phyloP scores from a whole-genome alignment of 2,888 invertebrate species.

The Temnothorax rugatulus region DNA sequence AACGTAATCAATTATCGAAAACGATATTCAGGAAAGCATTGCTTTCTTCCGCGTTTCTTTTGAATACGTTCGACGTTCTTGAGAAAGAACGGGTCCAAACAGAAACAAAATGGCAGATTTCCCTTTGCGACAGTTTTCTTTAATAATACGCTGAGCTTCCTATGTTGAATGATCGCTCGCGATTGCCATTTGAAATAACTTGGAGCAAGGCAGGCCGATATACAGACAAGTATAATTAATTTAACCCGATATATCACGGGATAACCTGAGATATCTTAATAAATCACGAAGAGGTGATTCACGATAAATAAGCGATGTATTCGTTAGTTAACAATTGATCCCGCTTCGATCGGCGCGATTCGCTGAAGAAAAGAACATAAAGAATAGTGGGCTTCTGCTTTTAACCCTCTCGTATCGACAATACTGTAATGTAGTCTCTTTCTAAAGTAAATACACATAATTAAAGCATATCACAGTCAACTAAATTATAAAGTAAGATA shows the following conservation, averaged over 20 bases:
- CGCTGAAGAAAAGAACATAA: not conserved
- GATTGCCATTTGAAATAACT: conserved; percentile 6
- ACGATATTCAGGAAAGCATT: too few species aligned
- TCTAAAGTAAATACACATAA: conserved; percentile 9
- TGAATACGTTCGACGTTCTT: not conserved
- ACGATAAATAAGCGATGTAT: conserved; percentile 18
- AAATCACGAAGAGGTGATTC: conserved; percentile 23
- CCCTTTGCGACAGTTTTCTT: not conserved
- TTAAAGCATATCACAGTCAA: not conserved
- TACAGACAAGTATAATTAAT: conserved; percentile 46
- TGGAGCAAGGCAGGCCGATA: not conserved
- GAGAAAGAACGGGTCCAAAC: not conserved
- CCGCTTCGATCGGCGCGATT: conserved; percentile 7
- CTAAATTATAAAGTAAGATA: not conserved
- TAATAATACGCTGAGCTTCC: not conserved
- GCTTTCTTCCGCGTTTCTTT: not conserved
- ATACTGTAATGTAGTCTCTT: not conserved
- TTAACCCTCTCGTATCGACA: not conserved
- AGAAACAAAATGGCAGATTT: not conserved
- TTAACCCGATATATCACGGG: not conserved
- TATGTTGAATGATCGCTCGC: not conserved
- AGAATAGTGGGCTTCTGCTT: not conserved
- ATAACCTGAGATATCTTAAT: conserved; percentile 4
- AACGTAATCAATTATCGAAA: not conserved
- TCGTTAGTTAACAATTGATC: conserved; percentile 33